These are phyloP conservation scores for Polietes domitor DNA, from an alignment of 2,888 invertebrate genomes.

Conservation along the genomic window DNA sequence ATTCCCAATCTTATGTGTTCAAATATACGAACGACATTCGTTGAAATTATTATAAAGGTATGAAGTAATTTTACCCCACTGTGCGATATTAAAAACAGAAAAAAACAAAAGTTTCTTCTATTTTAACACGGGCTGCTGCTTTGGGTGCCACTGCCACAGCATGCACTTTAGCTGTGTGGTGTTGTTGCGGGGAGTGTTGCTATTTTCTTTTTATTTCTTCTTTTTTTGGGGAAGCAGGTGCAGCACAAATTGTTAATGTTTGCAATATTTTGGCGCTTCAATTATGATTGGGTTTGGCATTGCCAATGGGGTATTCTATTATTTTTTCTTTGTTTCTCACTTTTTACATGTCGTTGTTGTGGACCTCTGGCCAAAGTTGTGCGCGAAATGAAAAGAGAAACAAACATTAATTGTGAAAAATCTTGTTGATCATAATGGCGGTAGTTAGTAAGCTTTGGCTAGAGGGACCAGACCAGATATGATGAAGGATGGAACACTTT, in stretches of 20 bases:
- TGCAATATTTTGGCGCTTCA: constrained; percentile 65
- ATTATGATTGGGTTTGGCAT: constrained; percentile 67
- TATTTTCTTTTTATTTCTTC: neutral
- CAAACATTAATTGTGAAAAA: constrained; percentile 58
- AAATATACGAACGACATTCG: too few relatives aligned
- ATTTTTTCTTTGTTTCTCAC: neutral
- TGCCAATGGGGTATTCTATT: constrained; percentile 60
- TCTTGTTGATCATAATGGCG: constrained; percentile 41
- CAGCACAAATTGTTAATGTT: constrained; percentile 66
- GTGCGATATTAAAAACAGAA: neutral
- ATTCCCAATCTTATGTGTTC: too few relatives aligned
- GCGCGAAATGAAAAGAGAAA: constrained; percentile 43
- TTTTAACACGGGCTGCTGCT: neutral
- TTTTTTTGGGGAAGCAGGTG: constrained; percentile 58
- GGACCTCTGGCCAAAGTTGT: constrained; percentile 39
- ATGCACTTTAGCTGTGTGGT: neutral
- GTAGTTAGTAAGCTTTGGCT: neutral
- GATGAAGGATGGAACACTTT: too few relatives aligned
- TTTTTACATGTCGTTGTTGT: neutral
- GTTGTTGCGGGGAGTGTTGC: neutral
- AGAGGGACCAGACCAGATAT: constrained; percentile 30
- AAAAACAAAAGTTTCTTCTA: neutral
- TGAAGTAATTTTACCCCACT: too few relatives aligned
- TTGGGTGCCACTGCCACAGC: neutral
- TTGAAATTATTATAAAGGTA: too few relatives aligned